Conservation (phyloP, 1,140 invertebrate genomes). For the Trichogramma pretiosum region DNA sequence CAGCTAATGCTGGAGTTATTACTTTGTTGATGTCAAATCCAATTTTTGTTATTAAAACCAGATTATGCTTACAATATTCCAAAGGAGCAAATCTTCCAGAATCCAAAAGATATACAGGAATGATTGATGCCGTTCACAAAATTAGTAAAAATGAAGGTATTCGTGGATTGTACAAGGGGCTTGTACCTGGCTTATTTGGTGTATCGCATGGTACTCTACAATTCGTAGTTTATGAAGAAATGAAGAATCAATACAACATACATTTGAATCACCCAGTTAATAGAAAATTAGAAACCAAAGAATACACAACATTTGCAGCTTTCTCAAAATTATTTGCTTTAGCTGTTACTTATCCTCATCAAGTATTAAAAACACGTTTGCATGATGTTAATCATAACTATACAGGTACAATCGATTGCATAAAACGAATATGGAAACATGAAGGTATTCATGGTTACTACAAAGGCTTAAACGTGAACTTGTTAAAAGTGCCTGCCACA, state of each 20-base stretch:
- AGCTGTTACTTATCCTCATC: constrained; percentile 91
- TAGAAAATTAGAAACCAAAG: constrained; percentile 82
- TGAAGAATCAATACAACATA: constrained; percentile 87
- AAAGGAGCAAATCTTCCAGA: constrained; percentile 44
- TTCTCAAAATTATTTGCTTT: constrained; percentile 93
- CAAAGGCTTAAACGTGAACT: constrained; percentile 85
- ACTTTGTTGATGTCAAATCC: constrained; percentile 92
- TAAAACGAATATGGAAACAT: constrained; percentile 76
- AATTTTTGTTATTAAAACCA: constrained; percentile 94
- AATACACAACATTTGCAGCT: constrained; percentile 89
- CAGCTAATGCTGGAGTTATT: constrained; percentile 82
- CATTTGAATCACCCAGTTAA: constrained; percentile 72
- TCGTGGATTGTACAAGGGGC: constrained; percentile 77
- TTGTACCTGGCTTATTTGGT: constrained; percentile 89
- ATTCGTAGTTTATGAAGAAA: constrained; percentile 97
- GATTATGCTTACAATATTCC: constrained; percentile 76
- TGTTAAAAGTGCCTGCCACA: constrained; percentile 87
- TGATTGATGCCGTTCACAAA: constrained; percentile 83
- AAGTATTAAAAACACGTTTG: constrained; percentile 85
- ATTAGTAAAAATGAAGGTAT: constrained; percentile 87
- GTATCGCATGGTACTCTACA: constrained; percentile 97
- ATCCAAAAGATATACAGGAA: constrained; percentile 68
- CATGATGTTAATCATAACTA: constrained; percentile 94
- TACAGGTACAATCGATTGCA: constrained; percentile 74
- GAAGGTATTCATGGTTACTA: constrained; percentile 81